Conservation (phyloP, 2,113 vertebrate genomes). For the Myiozetetes cayanensis region DNA sequence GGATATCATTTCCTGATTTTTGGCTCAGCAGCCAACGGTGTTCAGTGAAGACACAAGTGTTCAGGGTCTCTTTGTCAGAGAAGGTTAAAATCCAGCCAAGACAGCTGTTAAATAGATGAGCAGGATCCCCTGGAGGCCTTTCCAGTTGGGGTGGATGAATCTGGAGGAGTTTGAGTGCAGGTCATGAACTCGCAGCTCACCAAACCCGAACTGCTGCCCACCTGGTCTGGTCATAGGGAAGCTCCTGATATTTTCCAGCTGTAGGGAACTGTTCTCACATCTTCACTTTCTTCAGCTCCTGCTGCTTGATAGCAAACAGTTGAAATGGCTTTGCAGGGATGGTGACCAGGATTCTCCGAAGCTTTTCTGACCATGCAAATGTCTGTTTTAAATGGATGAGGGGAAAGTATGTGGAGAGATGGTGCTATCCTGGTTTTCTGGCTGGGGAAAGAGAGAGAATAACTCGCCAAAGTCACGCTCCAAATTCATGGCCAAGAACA, state of each 20-base stretch:
- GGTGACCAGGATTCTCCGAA: neutral
- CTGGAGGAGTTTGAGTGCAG: constrained; percentile 53
- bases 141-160: constrained; percentile 34
- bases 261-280: neutral
- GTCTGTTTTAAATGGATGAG: neutral
- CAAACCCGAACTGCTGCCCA: constrained; percentile 46
- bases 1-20: neutral
- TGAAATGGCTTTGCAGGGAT: neutral
- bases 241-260: constrained; percentile 54
- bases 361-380: neutral
- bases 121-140: constrained; percentile 14
- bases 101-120: constrained; percentile 50
- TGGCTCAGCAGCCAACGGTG: neutral
- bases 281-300: neutral
- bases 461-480: neutral
- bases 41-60: neutral
- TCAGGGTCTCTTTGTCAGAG: constrained; percentile 25
- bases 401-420: neutral
- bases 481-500: neutral
- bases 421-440: neutral
- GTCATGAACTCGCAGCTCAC: constrained; percentile 45
- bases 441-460: neutral
- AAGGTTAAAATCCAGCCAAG: constrained; percentile 24
- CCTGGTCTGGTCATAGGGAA: constrained; percentile 37
- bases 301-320: neutral